Evolutionary conservation across 2,113 vertebrate genomes (phyloP), one percentile per base, ranked within the genome.

Genomic region (Callaeas wilsoni): DNA sequence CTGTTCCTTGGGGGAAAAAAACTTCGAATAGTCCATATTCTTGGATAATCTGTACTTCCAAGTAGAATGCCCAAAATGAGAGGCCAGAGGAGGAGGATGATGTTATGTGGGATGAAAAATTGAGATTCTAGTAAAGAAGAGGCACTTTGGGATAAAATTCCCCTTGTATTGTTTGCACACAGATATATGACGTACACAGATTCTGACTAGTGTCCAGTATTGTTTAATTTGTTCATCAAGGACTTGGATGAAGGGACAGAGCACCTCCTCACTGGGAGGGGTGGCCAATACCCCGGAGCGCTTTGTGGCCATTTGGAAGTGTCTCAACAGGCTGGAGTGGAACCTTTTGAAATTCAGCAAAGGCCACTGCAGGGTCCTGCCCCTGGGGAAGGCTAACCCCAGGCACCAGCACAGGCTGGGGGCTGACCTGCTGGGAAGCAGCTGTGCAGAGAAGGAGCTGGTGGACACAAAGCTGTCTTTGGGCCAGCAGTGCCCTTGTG

Each of bases 251-350:
- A 35, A 62, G 30, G 26, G 32, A 47, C 41, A 75, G 63, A 90
- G 41, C 27, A 12, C 12, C 39, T 68, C n/a, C 55, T 47, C 1
- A 0, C 46, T 35, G 14, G 39, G 20, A 60, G 29, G 16, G 2
- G 3, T 41, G n/a, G 13, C 39, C n/a, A 47, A 21, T 68, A 47
- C 6, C 17, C 39, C 41, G 32, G n/a, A 47, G 30, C 1, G 0
- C 3, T 76, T 39, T 53, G 29, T 53, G 41, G 53, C 30, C 6
- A 0, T 46, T 47, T n/a, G 47, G 22, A 62, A 76, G 26, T 19
- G 25, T 32, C 55, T 69, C 41, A 39, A 35, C 5, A 19, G n/a
- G 16, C 47, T 41, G n/a, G 20, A 62, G 39, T 16, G 47, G 17
- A 35, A 74, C 4, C 0, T 46, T 35, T 26, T 47, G 25, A 47